Percentiles rank a stretch among this genome's conserved stretches.
These are phyloP conservation scores for Stenurella melanura DNA, from an alignment of 2,888 invertebrate species.

Conservation along the genomic window DNA sequence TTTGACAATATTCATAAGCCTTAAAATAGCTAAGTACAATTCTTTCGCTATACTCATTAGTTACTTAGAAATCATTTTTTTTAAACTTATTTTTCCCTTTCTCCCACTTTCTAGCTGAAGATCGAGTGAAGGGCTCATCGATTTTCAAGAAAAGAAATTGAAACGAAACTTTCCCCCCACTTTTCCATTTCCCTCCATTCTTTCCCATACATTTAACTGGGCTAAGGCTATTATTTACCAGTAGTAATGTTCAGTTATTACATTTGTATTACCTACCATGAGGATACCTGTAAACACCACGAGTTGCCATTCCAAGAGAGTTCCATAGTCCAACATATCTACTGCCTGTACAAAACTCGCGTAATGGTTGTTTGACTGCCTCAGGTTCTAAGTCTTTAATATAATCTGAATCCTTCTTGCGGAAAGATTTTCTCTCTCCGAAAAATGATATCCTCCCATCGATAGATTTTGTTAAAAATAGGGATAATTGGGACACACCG, in stretches of 20 bases:
- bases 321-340: constrained; percentile 57
- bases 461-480: background rate
- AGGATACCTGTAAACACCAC: constrained; percentile 57
- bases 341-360: constrained; percentile 52
- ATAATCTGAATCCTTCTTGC: background rate
- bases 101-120: too few relatives aligned
- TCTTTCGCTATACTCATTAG: too few relatives aligned
- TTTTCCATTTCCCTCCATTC: too few relatives aligned
- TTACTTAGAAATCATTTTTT: too few relatives aligned
- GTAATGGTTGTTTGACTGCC: constrained; percentile 34
- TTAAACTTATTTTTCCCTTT: too few relatives aligned
- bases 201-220: too few relatives aligned
- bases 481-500: background rate
- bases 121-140: too few relatives aligned
- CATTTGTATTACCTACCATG: constrained; percentile 49
- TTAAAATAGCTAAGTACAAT: too few relatives aligned
- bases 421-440: background rate
- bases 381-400: background rate
- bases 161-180: too few relatives aligned
- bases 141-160: too few relatives aligned
- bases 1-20: too few relatives aligned
- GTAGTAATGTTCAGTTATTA: background rate
- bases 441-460: background rate
- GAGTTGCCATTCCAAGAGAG: constrained; percentile 53
- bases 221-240: background rate